These are phyloP conservation scores for Lepidochitona cinerea DNA, from an alignment of 2,888 invertebrate genomes.

Conservation along the genomic window DNA sequence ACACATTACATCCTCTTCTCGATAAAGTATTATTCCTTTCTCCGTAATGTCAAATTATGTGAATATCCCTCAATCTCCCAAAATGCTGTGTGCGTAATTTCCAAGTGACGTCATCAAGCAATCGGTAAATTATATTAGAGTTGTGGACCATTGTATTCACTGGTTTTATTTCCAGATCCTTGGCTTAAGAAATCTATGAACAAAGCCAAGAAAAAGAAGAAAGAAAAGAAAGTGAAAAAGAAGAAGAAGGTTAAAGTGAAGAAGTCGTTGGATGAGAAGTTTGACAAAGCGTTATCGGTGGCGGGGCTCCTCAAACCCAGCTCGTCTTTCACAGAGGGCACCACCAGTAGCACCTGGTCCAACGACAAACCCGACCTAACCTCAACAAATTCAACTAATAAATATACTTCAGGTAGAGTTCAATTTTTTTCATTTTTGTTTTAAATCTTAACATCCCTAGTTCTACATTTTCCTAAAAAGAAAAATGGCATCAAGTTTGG, in stretches of 20 bases:
- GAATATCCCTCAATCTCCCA: too few species aligned
- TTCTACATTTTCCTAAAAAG: too few species aligned
- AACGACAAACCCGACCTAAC: not conserved
- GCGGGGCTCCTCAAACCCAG: constrained; percentile 48
- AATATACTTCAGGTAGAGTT: not conserved
- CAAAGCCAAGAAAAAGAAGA: constrained; percentile 52
- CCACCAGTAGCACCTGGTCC: not conserved
- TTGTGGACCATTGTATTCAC: too few species aligned
- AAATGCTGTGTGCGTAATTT: too few species aligned
- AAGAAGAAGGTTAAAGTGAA: constrained; percentile 74
- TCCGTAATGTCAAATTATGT: too few species aligned
- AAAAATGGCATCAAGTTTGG: too few species aligned
- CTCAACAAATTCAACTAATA: not conserved
- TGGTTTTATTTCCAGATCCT: constrained; percentile 77
- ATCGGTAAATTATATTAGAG: too few species aligned
- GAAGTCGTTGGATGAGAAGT: constrained; percentile 73
- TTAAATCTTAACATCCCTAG: too few species aligned
- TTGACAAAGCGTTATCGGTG: constrained; percentile 58
- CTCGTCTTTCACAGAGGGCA: not conserved
- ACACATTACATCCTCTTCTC: too few species aligned
- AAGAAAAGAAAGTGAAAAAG: constrained; percentile 76
- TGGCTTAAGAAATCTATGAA: constrained; percentile 76
- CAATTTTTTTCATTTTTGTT: too few species aligned
- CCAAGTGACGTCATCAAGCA: too few species aligned
- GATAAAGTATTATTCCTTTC: too few species aligned